Evolutionary conservation across 2,888 invertebrate genomes (phyloP).

Genomic region (Acronicta aceris): DNA sequence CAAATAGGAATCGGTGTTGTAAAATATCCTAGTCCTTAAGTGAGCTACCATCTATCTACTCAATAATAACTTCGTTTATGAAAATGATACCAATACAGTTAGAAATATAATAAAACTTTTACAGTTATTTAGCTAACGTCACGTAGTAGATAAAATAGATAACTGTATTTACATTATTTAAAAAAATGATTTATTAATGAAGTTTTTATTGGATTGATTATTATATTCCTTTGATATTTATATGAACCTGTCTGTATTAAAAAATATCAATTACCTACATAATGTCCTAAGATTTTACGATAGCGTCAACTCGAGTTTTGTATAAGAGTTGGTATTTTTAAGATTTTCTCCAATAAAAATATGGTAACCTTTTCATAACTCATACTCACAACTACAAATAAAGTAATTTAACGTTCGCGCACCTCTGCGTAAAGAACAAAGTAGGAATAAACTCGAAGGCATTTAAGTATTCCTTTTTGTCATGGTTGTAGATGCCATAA

Average conservation of each 20-base stretch:
- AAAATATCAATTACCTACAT: slow-evolving; percentile 44
- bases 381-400: slow-evolving; percentile 53
- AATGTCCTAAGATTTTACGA: slow-evolving; percentile 45
- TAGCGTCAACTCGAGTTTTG: slow-evolving; percentile 54
- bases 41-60: slow-evolving; percentile 62
- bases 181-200: slow-evolving; percentile 17
- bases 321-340: slow-evolving; percentile 52
- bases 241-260: slow-evolving; percentile 25
- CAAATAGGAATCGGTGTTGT: slow-evolving; percentile 86
- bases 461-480: slow-evolving; percentile 56
- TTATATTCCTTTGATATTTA: slow-evolving; percentile 19
- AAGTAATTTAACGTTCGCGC: slow-evolving; percentile 51
- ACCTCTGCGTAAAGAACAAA: slow-evolving; percentile 51
- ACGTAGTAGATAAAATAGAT: slow-evolving; percentile 42
- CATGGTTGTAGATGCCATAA: slow-evolving; percentile 65
- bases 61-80: slow-evolving; percentile 36
- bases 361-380: slow-evolving; percentile 52
- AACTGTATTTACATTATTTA: slow-evolving; percentile 36
- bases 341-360: slow-evolving; percentile 57
- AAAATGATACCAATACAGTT: slow-evolving; percentile 30
- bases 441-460: slow-evolving; percentile 50
- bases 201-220: slow-evolving; percentile 12
- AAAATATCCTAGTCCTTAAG: slow-evolving; percentile 82
- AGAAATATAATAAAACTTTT: slow-evolving; percentile 45
- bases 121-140: slow-evolving; percentile 42